Conservation (phyloP, 2,113 vertebrate species). For the Prietella phreatophila region DNA sequence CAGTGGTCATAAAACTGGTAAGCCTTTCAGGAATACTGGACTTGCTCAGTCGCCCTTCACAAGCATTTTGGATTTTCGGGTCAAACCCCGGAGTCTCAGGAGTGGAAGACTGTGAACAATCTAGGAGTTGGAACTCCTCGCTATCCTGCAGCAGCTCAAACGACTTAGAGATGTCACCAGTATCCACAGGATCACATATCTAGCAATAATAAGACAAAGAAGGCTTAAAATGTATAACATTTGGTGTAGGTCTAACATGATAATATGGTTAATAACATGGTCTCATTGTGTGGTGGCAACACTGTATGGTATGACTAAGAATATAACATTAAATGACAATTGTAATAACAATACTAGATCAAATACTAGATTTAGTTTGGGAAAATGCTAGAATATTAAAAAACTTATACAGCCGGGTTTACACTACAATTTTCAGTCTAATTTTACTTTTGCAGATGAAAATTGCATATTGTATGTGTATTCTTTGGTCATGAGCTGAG, state of each 20-base stretch:
- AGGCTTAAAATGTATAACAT: neutral
- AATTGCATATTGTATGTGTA: neutral
- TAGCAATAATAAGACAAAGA: slow-evolving; percentile 44
- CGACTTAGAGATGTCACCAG: slow-evolving; percentile 44
- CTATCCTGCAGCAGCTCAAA: slow-evolving; percentile 34
- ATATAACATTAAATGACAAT: neutral
- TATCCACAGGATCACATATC: slow-evolving; percentile 64
- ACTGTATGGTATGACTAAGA: neutral
- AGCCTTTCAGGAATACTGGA: slow-evolving; percentile 6
- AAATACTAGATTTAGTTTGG: neutral
- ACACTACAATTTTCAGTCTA: neutral
- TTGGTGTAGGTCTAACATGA: neutral
- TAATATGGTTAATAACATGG: neutral
- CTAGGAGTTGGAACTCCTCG: slow-evolving; percentile 42
- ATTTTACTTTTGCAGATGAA: neutral
- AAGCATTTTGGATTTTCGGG: neutral
- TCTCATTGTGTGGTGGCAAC: neutral
- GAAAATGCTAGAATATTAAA: neutral
- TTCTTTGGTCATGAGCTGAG: neutral
- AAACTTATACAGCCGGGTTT: neutral
- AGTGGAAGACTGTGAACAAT: slow-evolving; percentile 22
- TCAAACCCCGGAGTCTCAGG: slow-evolving; percentile 3
- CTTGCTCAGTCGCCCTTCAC: neutral
- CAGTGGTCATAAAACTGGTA: neutral
- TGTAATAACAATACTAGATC: neutral